Conservation (phyloP, 2,113 vertebrate species). For the Leptobrachium ailaonicum region DNA sequence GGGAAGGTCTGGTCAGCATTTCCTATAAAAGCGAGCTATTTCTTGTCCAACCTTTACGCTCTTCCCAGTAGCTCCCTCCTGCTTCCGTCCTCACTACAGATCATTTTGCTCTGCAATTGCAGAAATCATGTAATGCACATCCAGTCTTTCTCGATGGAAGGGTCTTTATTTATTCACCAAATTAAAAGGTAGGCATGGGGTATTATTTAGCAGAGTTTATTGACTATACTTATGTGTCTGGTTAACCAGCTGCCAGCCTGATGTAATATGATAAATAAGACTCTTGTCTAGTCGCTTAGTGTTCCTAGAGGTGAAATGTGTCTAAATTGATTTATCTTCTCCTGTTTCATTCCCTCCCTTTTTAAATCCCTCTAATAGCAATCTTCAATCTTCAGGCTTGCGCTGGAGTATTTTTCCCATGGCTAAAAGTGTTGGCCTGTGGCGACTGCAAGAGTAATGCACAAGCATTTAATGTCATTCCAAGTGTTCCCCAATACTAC, state of each 20-base stretch:
- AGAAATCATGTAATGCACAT: not conserved
- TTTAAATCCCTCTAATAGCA: not conserved
- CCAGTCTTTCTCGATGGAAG: not conserved
- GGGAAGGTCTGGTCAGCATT: too few species aligned
- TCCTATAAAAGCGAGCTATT: too few species aligned
- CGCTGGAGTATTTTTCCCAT: conserved; percentile 7
- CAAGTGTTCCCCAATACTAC: too few species aligned
- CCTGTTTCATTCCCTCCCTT: not conserved
- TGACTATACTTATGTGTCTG: conserved; percentile 44
- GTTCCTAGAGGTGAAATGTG: conserved; percentile 44
- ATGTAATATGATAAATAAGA: conserved; percentile 42
- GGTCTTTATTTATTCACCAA: conserved; percentile 35
- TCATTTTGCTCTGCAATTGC: not conserved
- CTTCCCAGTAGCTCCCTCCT: not conserved
- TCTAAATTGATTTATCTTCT: conserved; percentile 37
- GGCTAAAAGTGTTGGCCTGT: conserved; percentile 2
- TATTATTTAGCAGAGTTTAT: conserved; percentile 34
- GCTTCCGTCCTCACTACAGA: not conserved
- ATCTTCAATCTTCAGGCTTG: not conserved
- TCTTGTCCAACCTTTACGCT: too few species aligned
- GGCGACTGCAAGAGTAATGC: not conserved
- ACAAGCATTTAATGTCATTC: too few species aligned
- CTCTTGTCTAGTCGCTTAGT: conserved; percentile 30
- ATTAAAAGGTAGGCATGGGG: conserved; percentile 30
- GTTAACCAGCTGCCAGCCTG: conserved; percentile 32